Percentiles rank a stretch among this genome's conserved stretches.
phyloP scores from a whole-genome alignment of 2,888 invertebrate genomes.

The Mechanitis messenoides region DNA sequence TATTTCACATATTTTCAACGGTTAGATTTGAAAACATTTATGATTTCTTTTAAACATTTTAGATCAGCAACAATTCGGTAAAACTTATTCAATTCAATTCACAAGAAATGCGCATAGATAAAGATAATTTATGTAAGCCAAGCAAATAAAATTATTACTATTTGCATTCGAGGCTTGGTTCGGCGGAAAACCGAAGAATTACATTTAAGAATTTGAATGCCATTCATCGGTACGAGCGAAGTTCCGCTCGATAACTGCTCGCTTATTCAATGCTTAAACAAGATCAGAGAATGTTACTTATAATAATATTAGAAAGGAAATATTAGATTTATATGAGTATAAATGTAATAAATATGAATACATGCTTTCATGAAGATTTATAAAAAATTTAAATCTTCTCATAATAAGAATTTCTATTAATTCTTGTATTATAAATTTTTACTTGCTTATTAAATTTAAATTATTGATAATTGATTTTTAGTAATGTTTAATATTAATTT shows the following conservation, averaged over 20 bases:
- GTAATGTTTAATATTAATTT: no score
- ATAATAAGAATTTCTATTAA: not conserved
- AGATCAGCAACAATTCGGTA: slow-evolving; percentile 7
- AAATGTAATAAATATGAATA: not conserved
- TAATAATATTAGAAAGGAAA: not conserved
- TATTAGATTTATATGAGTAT: not conserved
- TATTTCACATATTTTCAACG: no score
- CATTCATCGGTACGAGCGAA: slow-evolving; percentile 23
- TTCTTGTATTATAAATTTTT: not conserved
- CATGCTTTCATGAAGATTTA: no score
- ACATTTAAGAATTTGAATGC: slow-evolving; percentile 24
- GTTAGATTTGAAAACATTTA: not conserved
- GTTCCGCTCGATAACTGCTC: slow-evolving; percentile 16
- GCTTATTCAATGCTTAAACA: slow-evolving; percentile 5
- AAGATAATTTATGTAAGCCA: slow-evolving; percentile 12
- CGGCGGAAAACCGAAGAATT: slow-evolving; percentile 23
- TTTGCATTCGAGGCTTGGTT: slow-evolving; percentile 25
- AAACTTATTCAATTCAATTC: slow-evolving; percentile 6
- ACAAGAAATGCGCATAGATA: slow-evolving; percentile 7
- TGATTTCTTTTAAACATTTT: not conserved
- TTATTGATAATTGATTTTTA: no score
- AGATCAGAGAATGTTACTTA: slow-evolving; percentile 2
- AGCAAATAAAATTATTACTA: slow-evolving; percentile 19
- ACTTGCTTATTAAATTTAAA: not conserved
- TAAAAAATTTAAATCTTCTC: not conserved